These are phyloP conservation scores for Lysiphlebus fabarum DNA, from an alignment of 1,140 invertebrate species.

Conservation along the genomic window DNA sequence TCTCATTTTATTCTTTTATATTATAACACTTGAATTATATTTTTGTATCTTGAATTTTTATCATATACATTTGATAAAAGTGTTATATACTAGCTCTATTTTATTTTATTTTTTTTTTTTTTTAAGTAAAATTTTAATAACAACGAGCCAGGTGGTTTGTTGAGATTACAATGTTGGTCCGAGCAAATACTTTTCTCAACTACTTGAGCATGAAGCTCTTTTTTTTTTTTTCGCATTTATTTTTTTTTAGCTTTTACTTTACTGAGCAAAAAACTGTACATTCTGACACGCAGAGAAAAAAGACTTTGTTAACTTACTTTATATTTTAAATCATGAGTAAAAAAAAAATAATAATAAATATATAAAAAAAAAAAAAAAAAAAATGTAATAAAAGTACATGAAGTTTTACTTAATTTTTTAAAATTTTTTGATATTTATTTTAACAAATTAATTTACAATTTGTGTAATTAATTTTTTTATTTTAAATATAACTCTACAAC, in stretches of 20 bases:
- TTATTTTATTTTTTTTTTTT: too few relatives aligned
- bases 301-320: too few relatives aligned
- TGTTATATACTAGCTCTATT: too few relatives aligned
- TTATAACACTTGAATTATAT: too few relatives aligned
- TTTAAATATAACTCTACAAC: background rate
- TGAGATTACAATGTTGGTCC: slow-evolving; percentile 20
- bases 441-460: background rate
- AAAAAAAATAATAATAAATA: too few relatives aligned
- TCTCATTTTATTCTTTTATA: too few relatives aligned
- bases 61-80: too few relatives aligned
- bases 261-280: background rate
- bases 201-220: slow-evolving; percentile 23
- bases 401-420: too few relatives aligned
- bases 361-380: slow-evolving; percentile 1
- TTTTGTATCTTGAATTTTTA: too few relatives aligned
- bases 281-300: too few relatives aligned
- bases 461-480: background rate
- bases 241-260: slow-evolving; percentile 1
- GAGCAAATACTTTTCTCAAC: slow-evolving; percentile 28
- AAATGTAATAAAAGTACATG: background rate
- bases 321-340: too few relatives aligned
- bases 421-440: slow-evolving; percentile 3
- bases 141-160: slow-evolving; percentile 15
- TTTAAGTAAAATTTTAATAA: slow-evolving; percentile 9
- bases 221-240: background rate